These are phyloP conservation scores for Drosophila nr. perissopoda DNA, from an alignment of 2,888 invertebrate genomes.

Conservation along the genomic window DNA sequence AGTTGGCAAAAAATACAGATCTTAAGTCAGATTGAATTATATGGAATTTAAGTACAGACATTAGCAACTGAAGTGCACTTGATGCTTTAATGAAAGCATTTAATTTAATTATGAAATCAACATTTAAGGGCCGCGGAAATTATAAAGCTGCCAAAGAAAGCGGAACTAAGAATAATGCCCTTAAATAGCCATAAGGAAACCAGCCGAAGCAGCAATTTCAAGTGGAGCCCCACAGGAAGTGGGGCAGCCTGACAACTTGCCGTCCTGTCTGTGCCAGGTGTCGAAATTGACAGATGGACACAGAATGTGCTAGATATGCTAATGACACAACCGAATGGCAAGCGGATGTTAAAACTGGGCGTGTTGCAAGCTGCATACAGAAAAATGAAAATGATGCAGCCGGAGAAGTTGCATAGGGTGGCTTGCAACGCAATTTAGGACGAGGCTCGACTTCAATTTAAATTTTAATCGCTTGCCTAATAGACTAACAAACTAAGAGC, in stretches of 20 bases:
- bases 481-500: conserved; percentile 77
- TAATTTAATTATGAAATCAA: conserved; percentile 27
- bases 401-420: not conserved
- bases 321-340: conserved; percentile 40
- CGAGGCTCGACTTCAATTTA: conserved; percentile 71
- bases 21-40: conserved; percentile 1
- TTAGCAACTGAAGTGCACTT: not conserved
- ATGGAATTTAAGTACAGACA: not conserved
- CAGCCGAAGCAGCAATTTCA: not conserved
- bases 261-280: conserved; percentile 72
- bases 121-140: conserved; percentile 18
- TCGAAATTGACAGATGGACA: conserved; percentile 79
- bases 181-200: conserved; percentile 31
- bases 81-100: conserved; percentile 10
- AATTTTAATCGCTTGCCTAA: conserved; percentile 81
- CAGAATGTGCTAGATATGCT: conserved; percentile 45
- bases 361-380: conserved; percentile 19
- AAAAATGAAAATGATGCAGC: conserved; percentile 2
- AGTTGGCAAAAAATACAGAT: not conserved
- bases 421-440: conserved; percentile 6
- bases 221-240: conserved; percentile 59
- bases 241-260: conserved; percentile 32
- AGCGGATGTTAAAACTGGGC: conserved; percentile 55
- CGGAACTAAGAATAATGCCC: conserved; percentile 9
- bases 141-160: conserved; percentile 11